These are phyloP conservation scores for Brachyistius frenatus DNA, from an alignment of 2,113 vertebrate species.

Conservation along the genomic window DNA sequence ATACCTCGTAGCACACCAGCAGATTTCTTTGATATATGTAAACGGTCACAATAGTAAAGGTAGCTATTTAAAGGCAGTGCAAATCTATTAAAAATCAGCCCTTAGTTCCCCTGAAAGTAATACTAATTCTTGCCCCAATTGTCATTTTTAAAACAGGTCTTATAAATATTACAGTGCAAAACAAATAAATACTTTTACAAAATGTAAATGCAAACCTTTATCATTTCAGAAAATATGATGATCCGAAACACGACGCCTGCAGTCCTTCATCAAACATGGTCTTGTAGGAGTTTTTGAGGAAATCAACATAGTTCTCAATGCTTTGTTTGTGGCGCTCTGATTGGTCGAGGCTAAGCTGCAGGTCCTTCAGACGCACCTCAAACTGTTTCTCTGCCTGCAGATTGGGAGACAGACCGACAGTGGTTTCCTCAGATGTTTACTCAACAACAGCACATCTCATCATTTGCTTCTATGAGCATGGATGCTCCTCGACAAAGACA, in stretches of 20 bases:
- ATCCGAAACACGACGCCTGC: constrained; percentile 53
- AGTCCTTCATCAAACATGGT: constrained; percentile 87
- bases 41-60: too few relatives aligned
- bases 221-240: constrained; percentile 74
- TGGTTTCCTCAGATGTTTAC: not conserved
- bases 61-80: too few relatives aligned
- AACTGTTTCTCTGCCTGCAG: constrained; percentile 85
- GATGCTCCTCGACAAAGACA: too few relatives aligned
- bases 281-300: constrained; percentile 89
- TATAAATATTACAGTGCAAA: too few relatives aligned
- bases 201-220: not conserved
- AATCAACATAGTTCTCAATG: constrained; percentile 90
- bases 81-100: too few relatives aligned
- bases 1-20: too few relatives aligned
- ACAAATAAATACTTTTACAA: too few relatives aligned
- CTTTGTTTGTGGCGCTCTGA: constrained; percentile 89
- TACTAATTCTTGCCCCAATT: too few relatives aligned
- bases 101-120: too few relatives aligned
- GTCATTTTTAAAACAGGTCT: too few relatives aligned
- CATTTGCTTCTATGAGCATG: not conserved
- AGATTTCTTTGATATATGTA: too few relatives aligned
- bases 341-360: constrained; percentile 89
- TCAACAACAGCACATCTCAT: not conserved
- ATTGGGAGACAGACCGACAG: constrained; percentile 32
- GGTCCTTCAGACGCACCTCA: constrained; percentile 87